A percentile compares a stretch with the other conserved stretches of the same genome.
Evolutionary conservation across 23 tunicate genomes (phyloP).

Genomic region (Styela plicata): DNA sequence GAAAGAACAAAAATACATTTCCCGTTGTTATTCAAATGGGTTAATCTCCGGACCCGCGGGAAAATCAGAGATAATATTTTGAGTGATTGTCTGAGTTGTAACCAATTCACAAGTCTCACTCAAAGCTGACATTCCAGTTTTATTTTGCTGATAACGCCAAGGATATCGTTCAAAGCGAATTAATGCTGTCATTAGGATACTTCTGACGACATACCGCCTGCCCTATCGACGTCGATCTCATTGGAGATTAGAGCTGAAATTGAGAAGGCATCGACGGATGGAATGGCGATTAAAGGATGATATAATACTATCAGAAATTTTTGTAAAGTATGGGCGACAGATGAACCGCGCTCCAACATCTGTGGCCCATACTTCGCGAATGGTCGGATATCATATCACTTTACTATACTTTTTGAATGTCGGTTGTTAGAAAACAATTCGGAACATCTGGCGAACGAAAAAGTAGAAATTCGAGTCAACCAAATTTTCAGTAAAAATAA

Average conservation of each 20-base stretch:
- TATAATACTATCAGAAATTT: too few species aligned
- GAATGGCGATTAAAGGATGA: not conserved
- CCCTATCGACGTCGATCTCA: not conserved
- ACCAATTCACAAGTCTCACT: constrained; percentile 4
- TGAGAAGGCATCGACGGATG: not conserved
- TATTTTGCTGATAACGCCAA: not conserved
- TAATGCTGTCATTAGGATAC: constrained; percentile 1
- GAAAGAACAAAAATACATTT: too few species aligned
- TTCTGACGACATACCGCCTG: not conserved
- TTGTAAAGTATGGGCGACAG: too few species aligned
- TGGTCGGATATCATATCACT: too few species aligned
- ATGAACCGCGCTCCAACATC: too few species aligned
- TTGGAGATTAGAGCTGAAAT: not conserved
- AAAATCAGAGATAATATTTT: not conserved
- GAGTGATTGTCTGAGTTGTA: not conserved
- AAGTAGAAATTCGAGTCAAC: too few species aligned
- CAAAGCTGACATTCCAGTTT: not conserved
- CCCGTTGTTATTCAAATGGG: not conserved
- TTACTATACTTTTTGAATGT: too few species aligned
- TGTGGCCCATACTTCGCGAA: too few species aligned
- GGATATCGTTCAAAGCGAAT: not conserved
- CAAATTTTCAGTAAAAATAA: too few species aligned
- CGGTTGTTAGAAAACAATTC: too few species aligned
- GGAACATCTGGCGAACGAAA: too few species aligned
- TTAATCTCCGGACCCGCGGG: not conserved